Base-by-base conservation (phyloP, 2,797 vertebrate genomes). In the Alauda arvensis region DNA sequence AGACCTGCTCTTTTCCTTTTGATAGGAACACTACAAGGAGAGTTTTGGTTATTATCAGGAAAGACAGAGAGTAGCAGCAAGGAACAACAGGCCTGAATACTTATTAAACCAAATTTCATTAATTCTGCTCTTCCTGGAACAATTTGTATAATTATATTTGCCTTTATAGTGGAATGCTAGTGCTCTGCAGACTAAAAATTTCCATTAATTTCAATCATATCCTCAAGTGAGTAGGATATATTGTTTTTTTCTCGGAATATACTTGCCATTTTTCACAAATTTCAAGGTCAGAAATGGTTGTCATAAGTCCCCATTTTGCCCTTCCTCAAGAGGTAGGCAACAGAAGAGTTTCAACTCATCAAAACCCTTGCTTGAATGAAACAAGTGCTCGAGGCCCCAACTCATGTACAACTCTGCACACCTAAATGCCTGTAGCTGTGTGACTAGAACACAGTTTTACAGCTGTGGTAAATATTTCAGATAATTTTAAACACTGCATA, bases 71-170 rank as follows among this genome's bases (percentile, higher is more conserved):
- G 31, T 1, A 92, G 63, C 39, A 83, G 45, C 39, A 77, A 40
- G 62, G n/a, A 40, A 85, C 59, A 77, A 66, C 82, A 83, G 72
- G 45, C 19, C 48, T 80, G 92, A 85, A 60, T 71, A 63, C 31
- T 77, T 71, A 87, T 61, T 87, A 80, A 85, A 83, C 12, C 5
- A 80, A 83, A 91, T 93, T 87, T 88, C 55, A 80, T 94, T 92
- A 94, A 90, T 90, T 79, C 52, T 71, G 28, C 37, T 90, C 37
- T 94, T 92, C 72, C 84, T 83, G 92, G 85, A 94, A 94, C 66
- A 83, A 85, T 85, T 52, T 77, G 55, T 90, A 12, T 85, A 94
- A 95, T 92, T 88, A 65, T 4, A 3, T 88, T 91, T 92, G 69
- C 29, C 37, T 82, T 86, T 77, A 24, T 18, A 85, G 69, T 77